Base-by-base conservation (phyloP, 2,888 invertebrate species). In the Philhelius pedissequus region DNA sequence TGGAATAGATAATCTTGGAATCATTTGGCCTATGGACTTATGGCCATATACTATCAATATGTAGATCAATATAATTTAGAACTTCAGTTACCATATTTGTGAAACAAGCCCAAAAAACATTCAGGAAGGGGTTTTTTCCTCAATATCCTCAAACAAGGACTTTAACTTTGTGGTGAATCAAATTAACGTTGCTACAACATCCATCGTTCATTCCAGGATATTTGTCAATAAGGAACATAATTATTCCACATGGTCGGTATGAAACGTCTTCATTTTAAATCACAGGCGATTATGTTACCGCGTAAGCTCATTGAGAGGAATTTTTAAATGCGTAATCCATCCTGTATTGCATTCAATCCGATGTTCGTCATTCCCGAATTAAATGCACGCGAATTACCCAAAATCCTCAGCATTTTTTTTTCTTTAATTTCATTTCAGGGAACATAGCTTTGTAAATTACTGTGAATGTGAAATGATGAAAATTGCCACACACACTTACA, bases 361-460 rank as follows among this genome's bases (percentile, higher is more conserved):
- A 54, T 30, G 30, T 22, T 58, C 25, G 11, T 60, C 40, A 40
- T 60, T 60, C 27, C 40, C 18, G 38, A 60, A 60, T 60, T 40
- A 60, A 60, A 60, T 60, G 27, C 40, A 43, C 25, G 25, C 62
- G 43, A 62, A 62, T 62, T 30, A 60, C 25, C 62, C 27, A 18
- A 43, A 43, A 62, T 43, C 62, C 11, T n/a, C 11, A 2, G 40
- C 7, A 4, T 43, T 30, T 62, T 7, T 35, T 32, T 32, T 54
- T 1, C 2, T 18, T 13, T 11, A 20, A 18, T 60, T 35, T 60
- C 35, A 8, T 9, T 22, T 15, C n/a, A 4, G 11, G 27, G 27
- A 5, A 18, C 15, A n/a, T n/a, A n/a, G n/a, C 43, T 62, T 62
- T 62, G 62, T 62, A 13, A 62, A 43, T 43, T 22, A 43, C 18